A percentile compares a stretch with the other conserved stretches of the same genome.
phyloP scores from a whole-genome alignment of 2,797 vertebrate species.

The Schizopygopsis pylzovi region DNA sequence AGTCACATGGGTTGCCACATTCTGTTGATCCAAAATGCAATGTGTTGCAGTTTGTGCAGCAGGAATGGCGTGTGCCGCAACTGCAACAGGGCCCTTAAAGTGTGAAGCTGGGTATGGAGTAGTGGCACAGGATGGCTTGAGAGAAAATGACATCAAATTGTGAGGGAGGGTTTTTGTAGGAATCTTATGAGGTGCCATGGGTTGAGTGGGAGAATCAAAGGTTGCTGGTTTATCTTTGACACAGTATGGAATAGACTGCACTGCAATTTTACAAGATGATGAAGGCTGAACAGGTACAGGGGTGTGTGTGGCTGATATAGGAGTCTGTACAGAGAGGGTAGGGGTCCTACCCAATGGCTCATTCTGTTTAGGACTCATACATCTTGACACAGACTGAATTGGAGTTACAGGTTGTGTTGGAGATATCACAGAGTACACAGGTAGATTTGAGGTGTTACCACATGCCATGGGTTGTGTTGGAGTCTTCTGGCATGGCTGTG shows the following conservation, averaged over 20 bases:
- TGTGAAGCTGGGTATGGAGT: constrained; percentile 5
- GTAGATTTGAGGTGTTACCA: constrained; percentile 28
- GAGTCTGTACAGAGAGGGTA: constrained; percentile 11
- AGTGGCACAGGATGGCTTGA: background rate
- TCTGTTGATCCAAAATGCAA: constrained; percentile 40
- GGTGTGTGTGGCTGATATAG: background rate
- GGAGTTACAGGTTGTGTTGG: constrained; percentile 30
- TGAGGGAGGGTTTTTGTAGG: constrained; percentile 28
- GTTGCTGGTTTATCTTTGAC: constrained; percentile 43
- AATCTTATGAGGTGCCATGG: constrained; percentile 54
- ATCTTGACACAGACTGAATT: constrained; percentile 17
- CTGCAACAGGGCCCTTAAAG: constrained; percentile 1
- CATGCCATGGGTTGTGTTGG: constrained; percentile 12
- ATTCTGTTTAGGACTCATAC: constrained; percentile 21
- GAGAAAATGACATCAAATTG: constrained; percentile 17
- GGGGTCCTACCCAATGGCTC: background rate
- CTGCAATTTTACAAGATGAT: constrained; percentile 49
- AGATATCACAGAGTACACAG: constrained; percentile 37
- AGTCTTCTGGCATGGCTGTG: constrained; percentile 7
- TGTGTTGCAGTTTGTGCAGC: constrained; percentile 25
- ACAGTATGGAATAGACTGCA: constrained; percentile 22
- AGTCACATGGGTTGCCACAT: constrained; percentile 8
- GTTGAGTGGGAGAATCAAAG: constrained; percentile 47
- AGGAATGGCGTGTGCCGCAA: constrained; percentile 27
- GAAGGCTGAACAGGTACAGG: constrained; percentile 19